Percentiles rank a stretch among this genome's conserved stretches.
Conservation (phyloP, 2,888 invertebrate species). For the Heliconius erato region DNA sequence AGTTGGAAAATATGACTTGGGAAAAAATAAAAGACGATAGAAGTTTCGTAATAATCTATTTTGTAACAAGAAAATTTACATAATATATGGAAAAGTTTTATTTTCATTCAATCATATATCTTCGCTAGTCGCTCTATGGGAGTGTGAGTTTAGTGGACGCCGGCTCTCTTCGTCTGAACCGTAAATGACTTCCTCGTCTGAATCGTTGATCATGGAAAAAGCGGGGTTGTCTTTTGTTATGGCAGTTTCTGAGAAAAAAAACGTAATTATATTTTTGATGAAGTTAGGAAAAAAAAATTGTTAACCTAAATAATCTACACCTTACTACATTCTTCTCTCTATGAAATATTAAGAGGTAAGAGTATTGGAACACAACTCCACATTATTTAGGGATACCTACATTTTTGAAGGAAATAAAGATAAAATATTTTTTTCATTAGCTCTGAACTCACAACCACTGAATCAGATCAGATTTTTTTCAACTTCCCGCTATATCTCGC, state of each 20-base stretch:
- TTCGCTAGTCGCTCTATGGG: conserved; percentile 87
- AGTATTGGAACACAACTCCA: too few species aligned
- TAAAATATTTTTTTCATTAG: too few species aligned
- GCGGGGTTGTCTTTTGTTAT: conserved; percentile 99
- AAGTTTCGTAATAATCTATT: conserved; percentile 54
- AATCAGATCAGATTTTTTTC: too few species aligned
- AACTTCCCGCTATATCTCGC: too few species aligned
- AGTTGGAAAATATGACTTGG: too few species aligned
- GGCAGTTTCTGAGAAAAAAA: conserved; percentile 88
- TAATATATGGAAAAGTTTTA: conserved; percentile 55
- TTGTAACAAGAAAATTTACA: conserved; percentile 70
- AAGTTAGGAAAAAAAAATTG: too few species aligned
- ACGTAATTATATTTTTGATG: neutral
- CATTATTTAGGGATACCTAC: too few species aligned
- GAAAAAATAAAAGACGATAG: conserved; percentile 26
- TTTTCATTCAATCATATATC: conserved; percentile 72
- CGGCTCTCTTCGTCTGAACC: conserved; percentile 96
- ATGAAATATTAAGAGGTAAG: too few species aligned
- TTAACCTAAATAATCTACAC: too few species aligned
- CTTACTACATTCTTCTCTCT: too few species aligned
- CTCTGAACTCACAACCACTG: too few species aligned
- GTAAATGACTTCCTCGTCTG: conserved; percentile 98
- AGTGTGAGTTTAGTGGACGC: conserved; percentile 90
- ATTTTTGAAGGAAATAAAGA: too few species aligned
- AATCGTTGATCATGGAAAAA: conserved; percentile 99